Evolutionary conservation across 2,888 invertebrate genomes (phyloP).

Genomic region (Dolichomitus sp.): DNA sequence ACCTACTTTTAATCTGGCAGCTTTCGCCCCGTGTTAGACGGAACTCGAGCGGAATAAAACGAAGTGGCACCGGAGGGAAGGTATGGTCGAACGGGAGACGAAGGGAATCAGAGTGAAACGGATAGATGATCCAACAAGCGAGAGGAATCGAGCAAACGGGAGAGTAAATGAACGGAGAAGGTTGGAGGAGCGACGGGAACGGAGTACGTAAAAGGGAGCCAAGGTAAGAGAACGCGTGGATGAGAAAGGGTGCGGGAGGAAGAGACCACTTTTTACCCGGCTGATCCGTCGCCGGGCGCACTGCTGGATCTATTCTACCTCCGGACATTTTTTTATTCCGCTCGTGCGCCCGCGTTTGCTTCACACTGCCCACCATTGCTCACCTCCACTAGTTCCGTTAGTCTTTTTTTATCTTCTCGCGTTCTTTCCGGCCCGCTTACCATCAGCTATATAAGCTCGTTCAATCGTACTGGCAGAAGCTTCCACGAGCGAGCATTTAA

Average conservation of each 20-base stretch:
- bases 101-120: slow-evolving; percentile 67
- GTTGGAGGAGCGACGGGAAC: not conserved
- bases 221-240: slow-evolving; percentile 36
- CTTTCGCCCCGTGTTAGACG: slow-evolving; percentile 73
- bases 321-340: slow-evolving; percentile 54
- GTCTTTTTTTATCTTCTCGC: slow-evolving; percentile 42
- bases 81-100: slow-evolving; percentile 59
- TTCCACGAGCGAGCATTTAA: slow-evolving; percentile 63
- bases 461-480: slow-evolving; percentile 66
- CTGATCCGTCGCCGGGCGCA: slow-evolving; percentile 66
- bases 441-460: slow-evolving; percentile 65
- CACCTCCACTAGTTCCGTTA: slow-evolving; percentile 25
- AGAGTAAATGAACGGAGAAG: slow-evolving; percentile 32
- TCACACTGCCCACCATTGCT: slow-evolving; percentile 49
- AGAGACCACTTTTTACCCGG: slow-evolving; percentile 68
- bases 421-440: slow-evolving; percentile 22
- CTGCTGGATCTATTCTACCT: slow-evolving; percentile 66
- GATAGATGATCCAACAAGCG: slow-evolving; percentile 48
- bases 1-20: slow-evolving; percentile 82
- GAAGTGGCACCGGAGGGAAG: slow-evolving; percentile 71
- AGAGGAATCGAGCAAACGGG: slow-evolving; percentile 34
- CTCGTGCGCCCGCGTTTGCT: slow-evolving; percentile 52
- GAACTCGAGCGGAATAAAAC: slow-evolving; percentile 76
- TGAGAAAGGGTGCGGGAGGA: slow-evolving; percentile 65
- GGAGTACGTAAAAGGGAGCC: not conserved